phyloP scores from a whole-genome alignment of 2,888 invertebrate species.

The Drosophila neonasuta region DNA sequence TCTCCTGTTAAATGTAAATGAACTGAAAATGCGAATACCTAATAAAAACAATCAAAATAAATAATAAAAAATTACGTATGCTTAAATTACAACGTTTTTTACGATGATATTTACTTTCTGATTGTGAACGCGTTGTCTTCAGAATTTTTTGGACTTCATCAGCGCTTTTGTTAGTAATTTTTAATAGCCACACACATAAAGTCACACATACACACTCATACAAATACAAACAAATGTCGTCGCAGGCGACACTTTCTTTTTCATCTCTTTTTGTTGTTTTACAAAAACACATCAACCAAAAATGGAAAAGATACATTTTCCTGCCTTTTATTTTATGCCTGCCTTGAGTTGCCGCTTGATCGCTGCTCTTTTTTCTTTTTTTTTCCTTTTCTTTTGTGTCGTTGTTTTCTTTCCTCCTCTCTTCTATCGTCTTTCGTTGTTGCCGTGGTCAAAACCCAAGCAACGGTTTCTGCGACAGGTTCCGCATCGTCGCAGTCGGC shows the following conservation, averaged over 20 bases:
- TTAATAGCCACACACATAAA: constrained; percentile 59
- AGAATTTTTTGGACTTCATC: constrained; percentile 48
- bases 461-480: constrained; percentile 70
- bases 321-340: constrained; percentile 41
- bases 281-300: constrained; percentile 33
- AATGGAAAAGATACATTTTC: constrained; percentile 68
- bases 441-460: constrained; percentile 63
- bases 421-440: constrained; percentile 55
- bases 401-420: constrained; percentile 45
- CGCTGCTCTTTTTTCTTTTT: constrained; percentile 39
- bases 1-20: constrained; percentile 50
- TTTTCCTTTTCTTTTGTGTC: constrained; percentile 48
- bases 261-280: constrained; percentile 55
- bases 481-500: constrained; percentile 58
- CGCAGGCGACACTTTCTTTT: constrained; percentile 71
- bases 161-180: constrained; percentile 57
- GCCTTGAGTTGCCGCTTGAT: constrained; percentile 53
- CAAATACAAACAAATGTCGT: constrained; percentile 33
- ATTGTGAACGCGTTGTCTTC: constrained; percentile 27
- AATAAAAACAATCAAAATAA: constrained; percentile 67
- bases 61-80: constrained; percentile 38
- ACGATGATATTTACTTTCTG: constrained; percentile 29
- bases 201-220: constrained; percentile 17
- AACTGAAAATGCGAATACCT: constrained; percentile 45
- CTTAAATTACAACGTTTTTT: constrained; percentile 34